Base-by-base conservation (phyloP, 2,113 vertebrate species). In the Macquaria ambigua region DNA sequence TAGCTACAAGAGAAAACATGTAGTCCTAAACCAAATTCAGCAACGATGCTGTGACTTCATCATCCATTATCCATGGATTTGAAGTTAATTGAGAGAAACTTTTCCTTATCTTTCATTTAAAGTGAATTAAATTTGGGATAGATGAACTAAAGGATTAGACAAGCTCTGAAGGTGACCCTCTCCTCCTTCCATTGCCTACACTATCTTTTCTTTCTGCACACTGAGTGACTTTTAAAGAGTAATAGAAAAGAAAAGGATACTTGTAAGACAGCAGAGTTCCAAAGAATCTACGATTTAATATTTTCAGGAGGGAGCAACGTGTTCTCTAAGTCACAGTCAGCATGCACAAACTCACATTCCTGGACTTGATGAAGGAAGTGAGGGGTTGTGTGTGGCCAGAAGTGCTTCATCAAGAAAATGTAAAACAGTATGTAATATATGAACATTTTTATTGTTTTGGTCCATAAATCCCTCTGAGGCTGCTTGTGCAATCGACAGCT, bases 91-190 rank as follows among this genome's bases (percentile, higher is more conserved):
- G 86, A 79, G 84, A 25, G 28, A 87, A 79, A 81, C 66, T 74
- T 86, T 58, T 50, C 68, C 80, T 89, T 90, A 89, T 84, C 87
- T 89, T 75, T 82, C 74, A 84, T 90, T 87, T 85, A 83, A 90
- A 89, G 71, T 77, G 73, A 90, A 89, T 92, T 87, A 81, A 72
- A 83, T 89, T 85, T 87, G 53, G 70, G 77, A 74, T 41, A 83
- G 87, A 90, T 85, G 70, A 90, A 85, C 70, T 52, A 83, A 88
- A 76, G 86, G 82, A 87, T 87, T 80, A 79, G 81, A 79, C 68
- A 70, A 81, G 74, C 87, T 87, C 70, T 86, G 90, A 89, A 93
- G 83, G 88, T 91, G 87, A 88, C 91, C 71, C 66, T 25, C 41
- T 66, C 37, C 74, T 56, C 16, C 6, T 52, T 74, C 62, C 63